Base-by-base conservation (phyloP, 2,888 invertebrate species). In the Pristionchus exspectatus region DNA sequence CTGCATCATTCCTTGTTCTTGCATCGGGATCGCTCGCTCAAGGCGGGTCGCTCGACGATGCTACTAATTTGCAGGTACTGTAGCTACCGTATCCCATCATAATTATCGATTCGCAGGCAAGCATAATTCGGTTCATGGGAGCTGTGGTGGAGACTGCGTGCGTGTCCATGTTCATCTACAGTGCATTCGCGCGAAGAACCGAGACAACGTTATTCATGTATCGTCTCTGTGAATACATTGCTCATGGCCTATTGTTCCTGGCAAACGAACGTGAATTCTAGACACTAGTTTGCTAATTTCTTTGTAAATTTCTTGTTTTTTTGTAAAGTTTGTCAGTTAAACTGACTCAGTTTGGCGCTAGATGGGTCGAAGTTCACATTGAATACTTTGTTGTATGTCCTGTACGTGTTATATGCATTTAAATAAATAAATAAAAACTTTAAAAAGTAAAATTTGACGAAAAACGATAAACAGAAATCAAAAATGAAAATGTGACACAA, bases 201-300 rank as follows among this genome's bases (percentile, higher is more conserved):
- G 89, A 89, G 83, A 66, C 81, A 21, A 89, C 89, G 9, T 59
- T 89, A 24, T 89, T 89, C 89, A 38, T 89, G 38, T 81, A 81
- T 44, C 59, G 83, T 3, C 27, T 89, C n/a, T 24, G 30, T 27
- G 89, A 89, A 27, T 92, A 92, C 44, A 33, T 90, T 16, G 91
- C 87, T 18, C 91, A 92, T 14, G 89, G 90, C 1, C 87, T 92
- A 89, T 86, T 92, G 50, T 92, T 91, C 81, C 89, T 92, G 30
- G 90, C 92, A 0, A 92, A 91, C 33, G 92, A 92, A 30, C 87
- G 91, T 66, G 91, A 89, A 33, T 89, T 85, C n/a, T 85, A 85
- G 24, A 16, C 18, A 56, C 21, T 50, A n/a, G 18, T n/a, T 38
- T 59, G 44, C 24, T 10, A 44, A n/a, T 21, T 86, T 63, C 56